phyloP scores from a whole-genome alignment of 2,797 vertebrate genomes.

The Hippoglossus hippoglossus region DNA sequence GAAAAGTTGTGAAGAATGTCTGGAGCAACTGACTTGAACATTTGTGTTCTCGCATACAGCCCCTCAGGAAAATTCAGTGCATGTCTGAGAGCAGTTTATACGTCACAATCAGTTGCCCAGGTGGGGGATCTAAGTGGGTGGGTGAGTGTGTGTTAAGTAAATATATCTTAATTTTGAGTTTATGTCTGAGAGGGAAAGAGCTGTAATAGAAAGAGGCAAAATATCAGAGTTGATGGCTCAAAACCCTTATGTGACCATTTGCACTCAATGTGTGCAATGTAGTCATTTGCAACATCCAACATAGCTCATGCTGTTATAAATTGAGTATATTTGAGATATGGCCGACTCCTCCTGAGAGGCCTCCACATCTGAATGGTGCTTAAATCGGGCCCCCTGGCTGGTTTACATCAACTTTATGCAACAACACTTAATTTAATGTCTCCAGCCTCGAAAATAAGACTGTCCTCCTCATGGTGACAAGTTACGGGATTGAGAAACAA shows the following conservation, averaged over 20 bases:
- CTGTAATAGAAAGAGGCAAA: background rate
- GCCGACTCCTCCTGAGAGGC: conserved; percentile 16
- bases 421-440: conserved; percentile 29
- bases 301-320: background rate
- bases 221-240: background rate
- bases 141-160: background rate
- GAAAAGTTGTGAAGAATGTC: no score
- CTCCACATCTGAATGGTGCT: conserved; percentile 29
- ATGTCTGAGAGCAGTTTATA: no score
- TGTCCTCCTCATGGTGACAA: conserved; percentile 13
- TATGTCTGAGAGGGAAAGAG: background rate
- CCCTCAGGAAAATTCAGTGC: no score
- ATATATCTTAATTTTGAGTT: background rate
- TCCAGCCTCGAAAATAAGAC: background rate
- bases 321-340: background rate
- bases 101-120: background rate
- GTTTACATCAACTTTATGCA: conserved; percentile 30
- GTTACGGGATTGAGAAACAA: conserved; percentile 33
- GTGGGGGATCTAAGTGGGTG: no score
- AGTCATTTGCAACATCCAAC: background rate
- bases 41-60: no score
- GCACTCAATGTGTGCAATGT: background rate
- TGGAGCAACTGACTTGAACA: no score
- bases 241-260: no score
- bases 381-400: conserved; percentile 36